These are phyloP conservation scores for Trichonephila clavata DNA, from an alignment of 1,140 invertebrate genomes.

Conservation along the genomic window DNA sequence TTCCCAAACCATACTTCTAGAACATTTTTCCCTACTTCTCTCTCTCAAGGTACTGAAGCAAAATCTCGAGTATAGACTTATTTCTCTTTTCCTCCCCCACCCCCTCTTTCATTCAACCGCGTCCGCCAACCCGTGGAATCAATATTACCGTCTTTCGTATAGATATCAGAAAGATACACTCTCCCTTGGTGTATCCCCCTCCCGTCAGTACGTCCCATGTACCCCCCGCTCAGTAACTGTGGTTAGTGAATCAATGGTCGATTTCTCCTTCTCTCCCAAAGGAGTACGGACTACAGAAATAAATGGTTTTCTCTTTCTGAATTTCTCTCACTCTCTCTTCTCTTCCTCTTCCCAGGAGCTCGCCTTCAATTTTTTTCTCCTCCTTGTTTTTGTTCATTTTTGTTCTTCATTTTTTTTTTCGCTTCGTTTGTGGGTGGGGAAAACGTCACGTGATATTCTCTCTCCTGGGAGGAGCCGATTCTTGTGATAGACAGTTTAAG, in stretches of 20 bases:
- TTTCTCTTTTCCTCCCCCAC: neutral
- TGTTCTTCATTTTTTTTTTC: conserved; percentile 34
- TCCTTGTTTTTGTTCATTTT: conserved; percentile 29
- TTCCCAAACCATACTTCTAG: conserved; percentile 33
- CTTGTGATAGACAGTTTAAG: conserved; percentile 66
- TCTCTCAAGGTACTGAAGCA: conserved; percentile 68
- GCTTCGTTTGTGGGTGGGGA: conserved; percentile 72
- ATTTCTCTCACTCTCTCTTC: conserved; percentile 58
- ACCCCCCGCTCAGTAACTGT: conserved; percentile 52
- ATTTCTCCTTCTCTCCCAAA: conserved; percentile 62
- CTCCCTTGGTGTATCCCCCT: conserved; percentile 52
- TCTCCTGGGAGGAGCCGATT: conserved; percentile 70
- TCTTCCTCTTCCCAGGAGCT: conserved; percentile 56
- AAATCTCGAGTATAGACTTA: conserved; percentile 76
- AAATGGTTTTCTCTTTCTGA: conserved; percentile 75
- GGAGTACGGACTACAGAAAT: conserved; percentile 73
- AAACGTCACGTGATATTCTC: conserved; percentile 67
- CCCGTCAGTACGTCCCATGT: conserved; percentile 54
- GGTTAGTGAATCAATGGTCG: conserved; percentile 76
- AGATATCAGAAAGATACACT: conserved; percentile 75
- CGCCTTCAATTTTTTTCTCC: conserved; percentile 10
- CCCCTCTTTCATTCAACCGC: conserved; percentile 1
- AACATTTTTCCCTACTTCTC: conserved; percentile 43
- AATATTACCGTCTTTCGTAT: conserved; percentile 72
- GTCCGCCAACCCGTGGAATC: conserved; percentile 65